A percentile compares a stretch with the other conserved stretches of the same genome.
Conservation (phyloP, 2,797 vertebrate species). For the Enteromius trimaculatus region DNA sequence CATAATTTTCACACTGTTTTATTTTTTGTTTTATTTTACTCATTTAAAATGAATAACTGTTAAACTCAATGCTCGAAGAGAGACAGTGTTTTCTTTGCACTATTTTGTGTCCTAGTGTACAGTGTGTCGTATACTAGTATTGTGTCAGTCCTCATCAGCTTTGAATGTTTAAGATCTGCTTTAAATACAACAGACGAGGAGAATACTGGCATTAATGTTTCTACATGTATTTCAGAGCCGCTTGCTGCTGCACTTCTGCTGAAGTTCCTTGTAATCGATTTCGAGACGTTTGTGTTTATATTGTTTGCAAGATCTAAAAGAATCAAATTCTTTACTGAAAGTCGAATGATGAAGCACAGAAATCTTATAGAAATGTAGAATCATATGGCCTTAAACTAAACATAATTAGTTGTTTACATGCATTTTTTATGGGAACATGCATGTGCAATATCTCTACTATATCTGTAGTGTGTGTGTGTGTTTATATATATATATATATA, state of each 20-base stretch:
- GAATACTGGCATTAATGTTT: background rate
- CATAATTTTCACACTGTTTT: no score
- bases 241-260: background rate
- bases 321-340: no score
- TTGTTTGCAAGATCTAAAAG: background rate
- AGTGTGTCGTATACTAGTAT: background rate
- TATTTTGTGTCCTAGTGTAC: background rate
- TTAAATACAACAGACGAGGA: background rate
- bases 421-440: background rate
- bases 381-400: background rate
- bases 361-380: background rate
- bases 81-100: background rate
- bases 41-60: background rate
- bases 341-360: background rate
- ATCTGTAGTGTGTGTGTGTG: no score
- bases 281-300: background rate
- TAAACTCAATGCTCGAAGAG: background rate
- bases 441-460: no score
- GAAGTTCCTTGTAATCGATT: background rate
- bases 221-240: background rate
- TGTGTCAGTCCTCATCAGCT: background rate
- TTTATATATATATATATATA: no score
- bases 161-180: background rate
- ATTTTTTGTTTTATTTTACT: background rate
- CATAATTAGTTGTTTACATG: background rate